Conservation (phyloP, 2,113 vertebrate species). For the Prolemur simus region DNA sequence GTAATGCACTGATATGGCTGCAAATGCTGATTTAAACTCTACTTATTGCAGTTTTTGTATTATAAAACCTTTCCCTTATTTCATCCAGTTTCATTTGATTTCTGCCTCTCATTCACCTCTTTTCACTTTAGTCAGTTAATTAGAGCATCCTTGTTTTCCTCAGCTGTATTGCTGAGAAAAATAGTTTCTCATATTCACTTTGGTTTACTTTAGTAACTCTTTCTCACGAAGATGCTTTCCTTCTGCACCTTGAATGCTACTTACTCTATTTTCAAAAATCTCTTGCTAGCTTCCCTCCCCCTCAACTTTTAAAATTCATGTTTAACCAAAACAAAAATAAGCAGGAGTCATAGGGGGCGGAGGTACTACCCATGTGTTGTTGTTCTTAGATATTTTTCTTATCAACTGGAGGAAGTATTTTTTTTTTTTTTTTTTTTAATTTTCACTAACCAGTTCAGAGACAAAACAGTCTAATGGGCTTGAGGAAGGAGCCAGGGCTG, state of each 20-base stretch:
- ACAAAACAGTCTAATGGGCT: not conserved
- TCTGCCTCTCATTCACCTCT: not conserved
- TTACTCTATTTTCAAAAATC: not conserved
- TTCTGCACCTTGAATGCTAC: not conserved
- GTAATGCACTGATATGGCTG: not conserved
- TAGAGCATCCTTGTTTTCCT: not conserved
- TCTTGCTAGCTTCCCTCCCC: not conserved
- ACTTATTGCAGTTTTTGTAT: not conserved
- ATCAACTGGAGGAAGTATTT: not conserved
- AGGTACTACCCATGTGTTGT: not conserved
- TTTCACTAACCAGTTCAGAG: not conserved
- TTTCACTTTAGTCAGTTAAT: not conserved
- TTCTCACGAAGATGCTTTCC: not conserved
- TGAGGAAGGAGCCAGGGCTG: not conserved
- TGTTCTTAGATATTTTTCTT: not conserved
- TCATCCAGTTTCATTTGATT: not conserved
- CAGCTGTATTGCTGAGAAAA: not conserved
- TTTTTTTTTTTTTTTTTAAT: not conserved
- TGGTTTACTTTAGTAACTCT: slow-evolving; percentile 5
- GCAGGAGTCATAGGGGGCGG: not conserved
- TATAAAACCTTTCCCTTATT: not conserved
- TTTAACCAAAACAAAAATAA: not conserved
- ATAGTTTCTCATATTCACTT: not conserved
- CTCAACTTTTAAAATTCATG: not conserved
- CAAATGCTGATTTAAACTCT: not conserved